phyloP scores from a whole-genome alignment of 1,140 invertebrate genomes.

The Drosophila repletoides region DNA sequence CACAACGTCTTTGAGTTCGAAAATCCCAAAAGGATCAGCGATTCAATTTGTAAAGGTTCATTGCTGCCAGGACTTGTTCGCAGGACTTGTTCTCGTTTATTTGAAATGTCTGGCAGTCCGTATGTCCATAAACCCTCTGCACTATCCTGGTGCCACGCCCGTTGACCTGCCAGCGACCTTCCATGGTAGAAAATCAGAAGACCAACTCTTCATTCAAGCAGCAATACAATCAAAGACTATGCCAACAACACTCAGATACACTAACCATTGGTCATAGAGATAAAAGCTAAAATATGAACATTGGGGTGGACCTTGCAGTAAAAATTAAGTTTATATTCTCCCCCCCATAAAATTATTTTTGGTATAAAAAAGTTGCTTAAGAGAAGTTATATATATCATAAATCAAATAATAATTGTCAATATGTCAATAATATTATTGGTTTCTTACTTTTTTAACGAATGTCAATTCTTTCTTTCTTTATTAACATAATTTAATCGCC shows the following conservation, averaged over 20 bases:
- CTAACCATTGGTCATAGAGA: background rate
- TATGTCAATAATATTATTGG: no score
- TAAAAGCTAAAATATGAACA: no score
- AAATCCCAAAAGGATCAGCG: conserved; percentile 48
- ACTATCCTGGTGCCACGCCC: conserved; percentile 9
- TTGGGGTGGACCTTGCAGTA: no score
- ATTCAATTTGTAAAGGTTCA: conserved; percentile 56
- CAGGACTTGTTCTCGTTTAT: conserved; percentile 3
- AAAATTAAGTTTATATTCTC: no score
- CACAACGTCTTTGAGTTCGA: conserved; percentile 29
- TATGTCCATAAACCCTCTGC: no score
- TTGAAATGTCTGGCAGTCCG: conserved; percentile 6
- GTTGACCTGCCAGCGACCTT: conserved; percentile 70
- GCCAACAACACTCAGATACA: conserved; percentile 15
- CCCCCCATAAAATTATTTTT: no score
- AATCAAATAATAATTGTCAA: no score
- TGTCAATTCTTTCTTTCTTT: no score
- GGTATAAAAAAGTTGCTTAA: no score
- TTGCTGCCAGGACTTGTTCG: conserved; percentile 16
- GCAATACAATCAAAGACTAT: conserved; percentile 56
- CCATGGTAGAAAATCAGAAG: conserved; percentile 15
- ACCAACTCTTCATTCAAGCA: conserved; percentile 44
- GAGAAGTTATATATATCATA: no score
- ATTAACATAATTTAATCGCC: no score
- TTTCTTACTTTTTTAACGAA: no score